Conservation (phyloP, 2,888 invertebrate genomes). For the Cataglyphis altisquamis region DNA sequence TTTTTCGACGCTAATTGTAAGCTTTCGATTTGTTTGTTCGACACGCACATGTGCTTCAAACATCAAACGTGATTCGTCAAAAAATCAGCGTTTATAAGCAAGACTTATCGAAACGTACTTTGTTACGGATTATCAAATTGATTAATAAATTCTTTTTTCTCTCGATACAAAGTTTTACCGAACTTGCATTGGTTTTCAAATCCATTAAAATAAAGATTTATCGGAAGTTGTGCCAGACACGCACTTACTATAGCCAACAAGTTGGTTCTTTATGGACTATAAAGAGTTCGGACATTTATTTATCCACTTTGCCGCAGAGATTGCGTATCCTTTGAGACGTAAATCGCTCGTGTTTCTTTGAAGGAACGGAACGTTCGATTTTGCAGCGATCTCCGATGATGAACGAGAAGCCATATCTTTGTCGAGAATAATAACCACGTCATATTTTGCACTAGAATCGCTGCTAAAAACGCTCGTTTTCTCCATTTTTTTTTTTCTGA, state of each 20-base stretch:
- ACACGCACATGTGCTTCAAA: constrained; percentile 8
- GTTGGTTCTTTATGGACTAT: constrained; percentile 28
- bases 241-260: neutral
- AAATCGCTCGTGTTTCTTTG: constrained; percentile 21
- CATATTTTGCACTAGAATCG: neutral
- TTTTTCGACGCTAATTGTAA: neutral
- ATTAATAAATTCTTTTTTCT: neutral
- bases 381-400: neutral
- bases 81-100: constrained; percentile 24
- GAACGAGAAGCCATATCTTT: neutral
- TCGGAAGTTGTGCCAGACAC: constrained; percentile 1
- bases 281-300: constrained; percentile 40
- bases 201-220: constrained; percentile 2
- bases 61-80: neutral
- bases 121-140: neutral
- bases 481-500: neutral
- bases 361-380: neutral
- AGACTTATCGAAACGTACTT: constrained; percentile 6
- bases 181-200: neutral
- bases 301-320: constrained; percentile 26
- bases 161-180: neutral
- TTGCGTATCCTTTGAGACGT: neutral
- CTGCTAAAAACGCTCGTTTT: neutral
- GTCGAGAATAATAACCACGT: neutral
- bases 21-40: constrained; percentile 34